phyloP scores from a whole-genome alignment of 1,140 invertebrate species.

The Lucilia cuprina region DNA sequence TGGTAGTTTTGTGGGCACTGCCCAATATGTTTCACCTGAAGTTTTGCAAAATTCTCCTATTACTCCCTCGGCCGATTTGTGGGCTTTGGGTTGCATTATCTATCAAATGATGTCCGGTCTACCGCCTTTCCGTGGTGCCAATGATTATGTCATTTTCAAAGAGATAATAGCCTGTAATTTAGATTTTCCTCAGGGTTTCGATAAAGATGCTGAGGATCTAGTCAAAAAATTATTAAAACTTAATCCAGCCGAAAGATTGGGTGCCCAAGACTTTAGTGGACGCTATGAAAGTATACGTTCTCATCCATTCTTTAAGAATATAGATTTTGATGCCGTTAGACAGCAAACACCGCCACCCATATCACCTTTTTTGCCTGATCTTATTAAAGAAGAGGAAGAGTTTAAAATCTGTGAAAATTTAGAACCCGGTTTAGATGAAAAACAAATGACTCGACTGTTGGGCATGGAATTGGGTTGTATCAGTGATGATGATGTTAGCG shows the following conservation, averaged over 20 bases:
- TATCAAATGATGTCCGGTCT: constrained; percentile 96
- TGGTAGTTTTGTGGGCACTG: constrained; percentile 98
- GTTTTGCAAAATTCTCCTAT: constrained; percentile 83
- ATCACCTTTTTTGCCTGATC: constrained; percentile 83
- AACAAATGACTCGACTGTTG: constrained; percentile 77
- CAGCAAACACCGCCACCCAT: constrained; percentile 82
- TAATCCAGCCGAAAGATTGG: constrained; percentile 80
- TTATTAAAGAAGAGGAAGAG: constrained; percentile 72
- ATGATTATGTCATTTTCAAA: constrained; percentile 96
- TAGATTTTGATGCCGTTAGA: constrained; percentile 85
- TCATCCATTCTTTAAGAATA: constrained; percentile 85
- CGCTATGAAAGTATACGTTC: constrained; percentile 83
- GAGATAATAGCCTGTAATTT: constrained; percentile 93
- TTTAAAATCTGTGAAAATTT: constrained; percentile 78
- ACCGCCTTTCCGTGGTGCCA: constrained; percentile 90
- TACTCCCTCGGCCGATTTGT: constrained; percentile 89
- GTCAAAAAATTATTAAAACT: constrained; percentile 86
- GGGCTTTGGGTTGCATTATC: constrained; percentile 97
- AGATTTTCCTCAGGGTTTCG: constrained; percentile 91
- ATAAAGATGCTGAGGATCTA: constrained; percentile 82
- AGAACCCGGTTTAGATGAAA: constrained; percentile 85
- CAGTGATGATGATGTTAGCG: constrained; percentile 17
- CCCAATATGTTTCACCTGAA: constrained; percentile 98
- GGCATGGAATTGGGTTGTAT: constrained; percentile 72
- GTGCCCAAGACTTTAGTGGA: constrained; percentile 74